Evolutionary conservation across 2,797 vertebrate genomes (phyloP), one percentile per base, ranked within the genome.

Genomic region (Leuciscus waleckii): DNA sequence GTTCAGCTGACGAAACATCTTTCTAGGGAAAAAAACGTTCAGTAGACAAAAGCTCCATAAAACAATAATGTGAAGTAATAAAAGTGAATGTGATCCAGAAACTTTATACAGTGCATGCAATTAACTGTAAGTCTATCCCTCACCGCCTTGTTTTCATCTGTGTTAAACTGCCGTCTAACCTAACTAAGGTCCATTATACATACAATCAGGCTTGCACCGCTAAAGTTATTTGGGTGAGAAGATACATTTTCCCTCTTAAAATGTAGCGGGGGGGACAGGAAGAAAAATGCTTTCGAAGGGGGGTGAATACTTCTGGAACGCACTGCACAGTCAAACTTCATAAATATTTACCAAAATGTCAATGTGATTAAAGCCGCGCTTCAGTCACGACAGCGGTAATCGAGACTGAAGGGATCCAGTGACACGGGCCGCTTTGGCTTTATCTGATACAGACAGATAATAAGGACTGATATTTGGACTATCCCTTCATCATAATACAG

Each of bases 381-480:
- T 16, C 13, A 23, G 13, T 74, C 35, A 26, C 23, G n/a, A n/a
- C 5, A 3, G 35, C 35, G 29, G 11, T 73, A 35, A 63, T 37
- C 19, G 56, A 2, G 39, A 63, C 54, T 63, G 26, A 69, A 46
- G 37, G 39, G 81, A 35, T 82, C 54, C 39, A 71, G 69, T 73
- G 80, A 43, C 37, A 41, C 8, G 5, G 37, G n/a, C 9, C 4
- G 7, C 11, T 46, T 5, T 43, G 14, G 54, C 70, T 32, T 63
- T 26, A 83, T 83, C 81, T 37, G 70, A 75, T 65, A 46, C 5
- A 9, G 39, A 13, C 71, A 11, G 43, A 39, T 76, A 67, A 76
- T 83, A 74, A 49, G 81, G 69, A 63, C 69, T 35, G 81, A 63
- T 74, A 46, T 82, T 83, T 83, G 58, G 23, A 76, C 43, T 21